Evolutionary conservation across 2,888 invertebrate species (phyloP).

Genomic region (Caenorhabditis virilis): DNA sequence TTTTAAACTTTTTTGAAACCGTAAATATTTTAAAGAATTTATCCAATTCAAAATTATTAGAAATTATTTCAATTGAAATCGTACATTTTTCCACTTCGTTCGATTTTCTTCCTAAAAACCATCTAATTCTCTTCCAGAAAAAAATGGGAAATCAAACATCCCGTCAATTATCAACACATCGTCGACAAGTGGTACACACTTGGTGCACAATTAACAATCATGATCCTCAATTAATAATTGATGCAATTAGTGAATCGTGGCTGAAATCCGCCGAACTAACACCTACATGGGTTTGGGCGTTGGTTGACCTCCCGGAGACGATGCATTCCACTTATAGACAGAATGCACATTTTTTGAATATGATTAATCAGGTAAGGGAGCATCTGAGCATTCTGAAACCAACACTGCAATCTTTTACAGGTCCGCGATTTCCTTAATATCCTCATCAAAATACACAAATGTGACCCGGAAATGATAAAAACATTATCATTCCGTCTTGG

Average conservation of each 20-base stretch:
- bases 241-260: slow-evolving; percentile 55
- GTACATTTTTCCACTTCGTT: too few species aligned
- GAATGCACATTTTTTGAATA: slow-evolving; percentile 47
- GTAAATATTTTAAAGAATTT: too few species aligned
- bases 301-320: slow-evolving; percentile 54
- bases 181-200: slow-evolving; percentile 49
- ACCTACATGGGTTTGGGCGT: slow-evolving; percentile 57
- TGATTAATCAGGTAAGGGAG: slow-evolving; percentile 45
- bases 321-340: slow-evolving; percentile 47
- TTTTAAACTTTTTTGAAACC: too few species aligned
- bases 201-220: slow-evolving; percentile 48
- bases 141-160: slow-evolving; percentile 49
- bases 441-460: slow-evolving; percentile 55
- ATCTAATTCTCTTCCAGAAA: too few species aligned
- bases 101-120: too few species aligned
- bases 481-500: slow-evolving; percentile 52
- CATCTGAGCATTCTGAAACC: not conserved
- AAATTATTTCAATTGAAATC: too few species aligned
- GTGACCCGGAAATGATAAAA: slow-evolving; percentile 55
- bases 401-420: slow-evolving; percentile 2
- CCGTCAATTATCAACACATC: slow-evolving; percentile 37
- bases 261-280: slow-evolving; percentile 51
- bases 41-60: too few species aligned
- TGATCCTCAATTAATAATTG: slow-evolving; percentile 42
- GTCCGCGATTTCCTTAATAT: slow-evolving; percentile 54